phyloP scores from a whole-genome alignment of 2,797 vertebrate genomes.

The Enteromius paludinosus region DNA sequence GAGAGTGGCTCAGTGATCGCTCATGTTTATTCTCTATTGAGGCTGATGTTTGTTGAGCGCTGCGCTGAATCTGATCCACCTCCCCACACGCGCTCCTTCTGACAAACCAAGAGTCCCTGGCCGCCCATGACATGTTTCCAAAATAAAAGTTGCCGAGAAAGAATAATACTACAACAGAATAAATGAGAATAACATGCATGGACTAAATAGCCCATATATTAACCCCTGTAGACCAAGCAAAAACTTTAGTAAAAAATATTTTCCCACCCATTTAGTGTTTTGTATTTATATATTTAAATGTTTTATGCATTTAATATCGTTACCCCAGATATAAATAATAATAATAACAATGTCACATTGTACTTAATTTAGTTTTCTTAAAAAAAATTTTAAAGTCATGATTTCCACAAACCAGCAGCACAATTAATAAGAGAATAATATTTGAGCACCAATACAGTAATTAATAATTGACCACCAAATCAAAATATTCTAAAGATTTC shows the following conservation, averaged over 20 bases:
- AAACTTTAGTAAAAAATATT: background rate
- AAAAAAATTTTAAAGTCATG: background rate
- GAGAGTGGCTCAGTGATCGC: conserved; percentile 10
- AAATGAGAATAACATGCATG: background rate
- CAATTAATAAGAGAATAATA: background rate
- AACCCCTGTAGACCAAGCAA: background rate
- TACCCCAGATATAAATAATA: background rate
- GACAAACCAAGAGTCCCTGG: conserved; percentile 34
- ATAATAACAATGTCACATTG: background rate
- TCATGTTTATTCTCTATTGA: conserved; percentile 39
- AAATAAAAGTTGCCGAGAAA: conserved; percentile 25
- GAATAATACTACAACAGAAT: background rate
- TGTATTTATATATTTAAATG: background rate
- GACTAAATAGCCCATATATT: background rate
- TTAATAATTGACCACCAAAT: background rate
- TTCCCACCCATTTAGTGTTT: background rate
- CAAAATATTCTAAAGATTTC: background rate
- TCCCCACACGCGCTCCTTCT: background rate
- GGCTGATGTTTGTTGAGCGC: conserved; percentile 36
- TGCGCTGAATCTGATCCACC: conserved; percentile 21
- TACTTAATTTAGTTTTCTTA: background rate
- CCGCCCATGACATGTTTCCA: background rate
- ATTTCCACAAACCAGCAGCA: background rate
- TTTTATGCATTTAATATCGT: background rate
- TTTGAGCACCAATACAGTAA: background rate